Evolutionary conservation across 2,888 invertebrate genomes (phyloP), one percentile per base, ranked within the genome.

Genomic region (Chalcis sispes): DNA sequence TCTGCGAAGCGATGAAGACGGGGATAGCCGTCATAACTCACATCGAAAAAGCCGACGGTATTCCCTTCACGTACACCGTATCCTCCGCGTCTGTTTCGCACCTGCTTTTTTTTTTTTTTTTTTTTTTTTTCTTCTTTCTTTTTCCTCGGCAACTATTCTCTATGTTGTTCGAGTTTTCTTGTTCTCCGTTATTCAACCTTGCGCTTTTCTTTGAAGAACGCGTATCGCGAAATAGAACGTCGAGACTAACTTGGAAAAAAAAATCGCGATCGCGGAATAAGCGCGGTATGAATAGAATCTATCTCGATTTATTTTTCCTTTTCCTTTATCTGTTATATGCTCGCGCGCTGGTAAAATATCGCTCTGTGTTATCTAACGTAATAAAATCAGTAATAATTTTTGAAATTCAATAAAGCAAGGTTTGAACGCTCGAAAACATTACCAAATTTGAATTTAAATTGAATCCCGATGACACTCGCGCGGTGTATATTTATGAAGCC

Each of bases 341-440:
- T 3, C 36, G 36, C 36, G 69, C 69, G 40, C 46, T 32, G 32
- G n/a, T 64, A 69, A 69, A 75, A 64, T 62, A 69, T 54, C 48
- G 25, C 50, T 29, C 56, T 4, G 1, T 2, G 32, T 20, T 32
- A 59, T 59, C 62, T 46, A 29, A 10, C 42, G 67, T 69, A 58
- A 70, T 75, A 70, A 75, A 75, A 75, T 70, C 64, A 36, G 70
- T 58, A 70, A 69, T 75, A 70, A 75, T 75, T 70, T 20, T 42
- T 50, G 18, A 75, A 75, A 75, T 64, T 75, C 75, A 75, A 75
- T 75, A 75, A 75, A 75, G 58, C 52, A 40, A 25, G 62, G 29
- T 32, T n/a, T 7, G 36, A 36, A 13, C 70, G 32, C 64, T 70
- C 29, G 65, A 56, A 70, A 70, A 70, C 74, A 69, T 70, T 70